phyloP scores from a whole-genome alignment of 2,113 vertebrate genomes.

The Pelusios castaneus region DNA sequence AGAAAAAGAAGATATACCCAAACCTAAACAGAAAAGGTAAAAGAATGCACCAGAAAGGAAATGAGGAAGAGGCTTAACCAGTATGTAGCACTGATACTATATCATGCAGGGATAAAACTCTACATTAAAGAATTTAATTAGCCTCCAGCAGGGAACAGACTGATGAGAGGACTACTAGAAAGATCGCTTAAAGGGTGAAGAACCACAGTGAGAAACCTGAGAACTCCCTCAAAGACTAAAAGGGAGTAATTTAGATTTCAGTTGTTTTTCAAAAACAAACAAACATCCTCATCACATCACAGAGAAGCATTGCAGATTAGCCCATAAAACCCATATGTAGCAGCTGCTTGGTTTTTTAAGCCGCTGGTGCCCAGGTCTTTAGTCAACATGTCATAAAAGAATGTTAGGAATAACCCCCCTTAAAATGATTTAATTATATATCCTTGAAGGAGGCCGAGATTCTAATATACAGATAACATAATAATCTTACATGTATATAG shows the following conservation, averaged over 20 bases:
- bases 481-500: neutral
- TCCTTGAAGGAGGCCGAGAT: neutral
- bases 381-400: neutral
- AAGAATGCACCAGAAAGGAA: neutral
- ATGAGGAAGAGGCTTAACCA: neutral
- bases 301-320: neutral
- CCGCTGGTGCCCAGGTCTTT: neutral
- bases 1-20: neutral
- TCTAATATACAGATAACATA: neutral
- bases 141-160: neutral
- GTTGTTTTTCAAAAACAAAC: neutral
- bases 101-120: neutral
- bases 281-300: neutral
- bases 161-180: neutral
- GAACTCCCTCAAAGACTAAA: neutral
- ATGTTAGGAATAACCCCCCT: neutral
- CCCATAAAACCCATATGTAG: neutral
- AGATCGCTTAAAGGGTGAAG: neutral
- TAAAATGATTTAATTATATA: neutral
- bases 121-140: neutral
- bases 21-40: neutral
- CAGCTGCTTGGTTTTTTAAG: neutral
- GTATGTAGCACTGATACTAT: neutral
- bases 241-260: neutral
- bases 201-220: neutral